Percentiles rank a stretch among this genome's conserved stretches.
These are phyloP conservation scores for rabbit (Oryctolagus cuniculus) DNA, from an alignment of 2,113 vertebrate species.

Conservation along the genomic window mOryCun1.1 NC_091442.1:39255001-39255500, in stretches of 20 bases:
- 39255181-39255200: conserved; percentile 50
- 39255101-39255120: conserved; percentile 63
- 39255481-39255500: background rate
- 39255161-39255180: conserved; percentile 22
- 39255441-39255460: background rate
- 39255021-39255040: conserved; percentile 45
- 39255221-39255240: conserved; percentile 57
- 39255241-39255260: conserved; percentile 40
- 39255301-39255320: conserved; percentile 45
- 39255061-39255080: conserved; percentile 64
- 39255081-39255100: conserved; percentile 4
- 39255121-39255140: conserved; percentile 44
- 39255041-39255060: conserved; percentile 52
- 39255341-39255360: background rate
- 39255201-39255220: conserved; percentile 50
- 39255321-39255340: conserved; percentile 32
- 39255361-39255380: conserved; percentile 4
- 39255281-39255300: background rate
- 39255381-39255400: background rate
- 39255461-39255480: conserved; percentile 38
- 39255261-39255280: background rate
- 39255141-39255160: conserved; percentile 64
- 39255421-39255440: conserved; percentile 34
- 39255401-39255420: background rate
- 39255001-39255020: conserved; percentile 24